These are phyloP conservation scores for Eciton burchellii DNA, from an alignment of 1,140 invertebrate species.

Conservation along the genomic window DNA sequence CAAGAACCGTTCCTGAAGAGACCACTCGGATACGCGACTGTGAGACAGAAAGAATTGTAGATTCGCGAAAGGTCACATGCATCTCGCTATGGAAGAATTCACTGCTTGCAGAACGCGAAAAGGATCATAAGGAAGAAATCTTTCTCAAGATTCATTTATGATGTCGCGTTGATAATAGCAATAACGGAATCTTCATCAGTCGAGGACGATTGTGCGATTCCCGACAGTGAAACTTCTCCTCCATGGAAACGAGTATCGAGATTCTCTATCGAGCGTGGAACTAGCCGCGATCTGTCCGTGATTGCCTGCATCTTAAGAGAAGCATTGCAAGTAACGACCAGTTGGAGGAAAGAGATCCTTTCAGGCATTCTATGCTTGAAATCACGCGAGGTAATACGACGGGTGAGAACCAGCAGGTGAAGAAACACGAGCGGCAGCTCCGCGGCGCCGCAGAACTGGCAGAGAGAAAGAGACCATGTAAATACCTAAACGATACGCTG, in stretches of 20 bases:
- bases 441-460: constrained; percentile 31
- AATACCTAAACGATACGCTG: constrained; percentile 72
- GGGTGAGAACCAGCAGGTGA: constrained; percentile 38
- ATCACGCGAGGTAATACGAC: constrained; percentile 34
- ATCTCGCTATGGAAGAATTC: no score
- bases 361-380: constrained; percentile 24
- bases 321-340: constrained; percentile 70
- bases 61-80: no score
- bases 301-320: constrained; percentile 77
- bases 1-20: no score
- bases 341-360: constrained; percentile 36
- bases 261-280: constrained; percentile 69
- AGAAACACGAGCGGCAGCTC: constrained; percentile 35
- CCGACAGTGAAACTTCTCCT: neutral
- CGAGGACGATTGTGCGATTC: neutral
- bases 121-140: no score
- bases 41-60: no score
- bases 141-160: neutral
- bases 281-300: constrained; percentile 74
- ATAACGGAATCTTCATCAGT: constrained; percentile 31
- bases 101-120: no score
- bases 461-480: constrained; percentile 70
- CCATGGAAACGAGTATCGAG: neutral
- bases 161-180: constrained; percentile 4
- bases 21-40: no score